Conservation (phyloP, 2,888 invertebrate species). For the Meta bourneti region DNA sequence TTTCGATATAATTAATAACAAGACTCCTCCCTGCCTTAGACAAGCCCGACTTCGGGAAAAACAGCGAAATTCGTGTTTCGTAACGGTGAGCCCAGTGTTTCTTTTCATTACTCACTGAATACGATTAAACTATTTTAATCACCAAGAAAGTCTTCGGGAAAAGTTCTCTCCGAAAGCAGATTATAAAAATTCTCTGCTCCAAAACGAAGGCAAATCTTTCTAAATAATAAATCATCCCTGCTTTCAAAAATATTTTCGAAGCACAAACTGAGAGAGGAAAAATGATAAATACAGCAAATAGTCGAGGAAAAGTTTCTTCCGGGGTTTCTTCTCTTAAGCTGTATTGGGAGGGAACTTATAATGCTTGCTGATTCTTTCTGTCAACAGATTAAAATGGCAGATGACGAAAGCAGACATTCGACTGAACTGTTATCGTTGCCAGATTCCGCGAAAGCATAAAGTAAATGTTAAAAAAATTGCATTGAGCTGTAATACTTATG, state of each 20-base stretch:
- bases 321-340: not conserved
- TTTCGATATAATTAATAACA: slow-evolving; percentile 54
- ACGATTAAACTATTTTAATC: slow-evolving; percentile 59
- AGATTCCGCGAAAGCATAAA: slow-evolving; percentile 43
- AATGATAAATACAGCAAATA: slow-evolving; percentile 54
- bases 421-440: slow-evolving; percentile 30
- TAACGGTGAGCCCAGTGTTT: not conserved
- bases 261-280: not conserved
- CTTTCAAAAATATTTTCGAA: slow-evolving; percentile 23
- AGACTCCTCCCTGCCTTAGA: slow-evolving; percentile 16
- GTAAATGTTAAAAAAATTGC: not conserved
- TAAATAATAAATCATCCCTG: slow-evolving; percentile 68
- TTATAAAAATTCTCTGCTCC: slow-evolving; percentile 44
- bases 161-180: slow-evolving; percentile 45
- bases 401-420: slow-evolving; percentile 36
- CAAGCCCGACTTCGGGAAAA: not conserved
- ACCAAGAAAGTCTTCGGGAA: slow-evolving; percentile 31
- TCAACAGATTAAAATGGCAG: slow-evolving; percentile 56
- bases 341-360: slow-evolving; percentile 37
- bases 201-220: slow-evolving; percentile 32
- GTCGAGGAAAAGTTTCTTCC: slow-evolving; percentile 19
- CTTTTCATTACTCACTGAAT: slow-evolving; percentile 28
- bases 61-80: not conserved
- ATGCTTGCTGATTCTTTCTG: slow-evolving; percentile 58
- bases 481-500: not conserved